Base-by-base conservation (phyloP, 2,797 vertebrate genomes). In the Pantherophis vulpinus region DNA sequence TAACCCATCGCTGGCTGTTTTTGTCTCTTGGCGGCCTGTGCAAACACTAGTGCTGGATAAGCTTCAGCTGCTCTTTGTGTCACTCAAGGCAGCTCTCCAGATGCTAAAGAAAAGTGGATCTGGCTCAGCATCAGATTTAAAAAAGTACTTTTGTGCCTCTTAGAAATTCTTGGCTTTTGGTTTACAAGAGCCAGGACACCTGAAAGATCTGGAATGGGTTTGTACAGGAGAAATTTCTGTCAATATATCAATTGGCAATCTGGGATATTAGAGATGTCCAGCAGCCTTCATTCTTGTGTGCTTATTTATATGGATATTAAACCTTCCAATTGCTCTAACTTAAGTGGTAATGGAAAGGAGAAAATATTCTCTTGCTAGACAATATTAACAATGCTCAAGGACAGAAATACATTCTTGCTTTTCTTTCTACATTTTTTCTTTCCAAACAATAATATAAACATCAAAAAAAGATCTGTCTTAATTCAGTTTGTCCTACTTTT, bases 1-100 rank as follows among this genome's bases (percentile, higher is more conserved):
- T 93, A 93, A 93, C 93, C 93, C 93, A 16, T 91, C 70, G 29
- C 27, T 89, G 29, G 90, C 93, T 91, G 90, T 37, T 93, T 90
- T 93, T 93, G 90, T 91, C 87, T 93, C 32, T 91, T 66, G 70
- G 63, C 87, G 66, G 93, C 93, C 93, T 93, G 93, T 91, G 93
- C 87, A 93, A 93, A 93, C 87, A 93, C 56, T n/a, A 51, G 11
- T 91, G 47, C 58, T 13, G 90, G 93, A 93, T 93, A 93, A 93
- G 93, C 93, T 89, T 60, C 88, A 27, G 90, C 90, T 86, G 70
- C 93, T 89, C 70, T 86, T 93, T 93, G 56, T 93, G 87, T 61
- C 42, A 83, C 70, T 86, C 87, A 83, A 27, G 51, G 87, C 70
- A 86, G 87, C 70, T 47, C 27, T 93, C 56, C 87, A 91, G 58